These are phyloP conservation scores for Epsilonema sp. DNA, from an alignment of 2,888 invertebrate species.

Conservation along the genomic window DNA sequence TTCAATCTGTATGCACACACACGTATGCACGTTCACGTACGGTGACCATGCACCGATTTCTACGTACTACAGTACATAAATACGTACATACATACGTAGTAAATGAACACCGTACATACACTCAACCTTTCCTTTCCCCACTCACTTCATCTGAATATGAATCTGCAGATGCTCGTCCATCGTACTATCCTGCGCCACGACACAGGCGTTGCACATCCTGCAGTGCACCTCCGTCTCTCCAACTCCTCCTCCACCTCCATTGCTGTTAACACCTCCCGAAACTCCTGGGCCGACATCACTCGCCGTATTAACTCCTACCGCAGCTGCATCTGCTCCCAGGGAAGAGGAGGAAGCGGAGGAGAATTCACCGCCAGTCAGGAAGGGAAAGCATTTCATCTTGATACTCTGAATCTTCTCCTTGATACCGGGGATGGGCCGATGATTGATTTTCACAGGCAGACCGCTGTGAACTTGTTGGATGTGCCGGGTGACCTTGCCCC, in stretches of 20 bases:
- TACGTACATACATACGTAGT: no score
- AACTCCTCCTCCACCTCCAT: background rate
- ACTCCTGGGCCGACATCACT: no score
- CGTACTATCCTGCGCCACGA: background rate
- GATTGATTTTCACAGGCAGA: background rate
- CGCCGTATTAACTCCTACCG: no score
- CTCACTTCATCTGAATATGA: background rate
- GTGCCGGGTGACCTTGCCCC: slow-evolving; percentile 9
- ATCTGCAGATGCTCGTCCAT: slow-evolving; percentile 1
- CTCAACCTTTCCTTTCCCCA: no score
- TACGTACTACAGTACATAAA: no score
- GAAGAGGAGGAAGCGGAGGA: no score
- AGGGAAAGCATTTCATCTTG: slow-evolving; percentile 8
- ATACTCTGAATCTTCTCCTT: slow-evolving; percentile 3
- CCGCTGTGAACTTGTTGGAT: slow-evolving; percentile 6
- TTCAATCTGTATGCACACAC: no score
- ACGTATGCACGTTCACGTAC: no score
- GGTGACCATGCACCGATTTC: no score
- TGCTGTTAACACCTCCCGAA: no score
- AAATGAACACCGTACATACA: no score
- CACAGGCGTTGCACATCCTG: background rate
- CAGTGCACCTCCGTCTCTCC: background rate
- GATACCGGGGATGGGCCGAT: slow-evolving; percentile 7
- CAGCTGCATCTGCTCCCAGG: no score
- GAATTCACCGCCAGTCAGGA: slow-evolving; percentile 1